Base-by-base conservation (phyloP, 2,888 invertebrate species). In the Drosophila pullipes region DNA sequence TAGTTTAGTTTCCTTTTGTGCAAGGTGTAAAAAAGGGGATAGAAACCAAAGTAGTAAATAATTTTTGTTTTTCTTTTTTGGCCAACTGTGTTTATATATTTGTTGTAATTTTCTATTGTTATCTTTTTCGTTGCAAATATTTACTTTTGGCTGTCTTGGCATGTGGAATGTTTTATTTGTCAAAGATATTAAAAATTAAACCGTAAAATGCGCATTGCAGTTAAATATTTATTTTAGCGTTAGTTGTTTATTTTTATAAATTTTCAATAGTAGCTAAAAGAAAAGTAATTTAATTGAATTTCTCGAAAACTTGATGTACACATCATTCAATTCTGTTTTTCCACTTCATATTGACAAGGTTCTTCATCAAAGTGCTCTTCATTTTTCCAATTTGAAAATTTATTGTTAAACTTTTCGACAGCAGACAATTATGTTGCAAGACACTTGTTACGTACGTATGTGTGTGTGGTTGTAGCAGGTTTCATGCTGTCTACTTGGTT, bases 41-140 rank as follows among this genome's bases (percentile, higher is more conserved):
- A 33, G 68, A 69, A 70, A 70, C 62, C 58, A 66, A 52, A 73
- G 69, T 53, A 50, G 44, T 75, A 72, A 71, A 68, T 76, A 76
- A 72, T 81, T 66, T 28, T 63, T 66, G 44, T 74, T 68, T 35
- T 39, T 53, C 11, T 69, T 61, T 49, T 70, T 58, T 58, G 50
- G 39, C 55, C 62, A 54, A 58, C 41, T 66, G 63, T 33, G 50
- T 49, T 63, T 55, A 18, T 47, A 16, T 16, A 16, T 47, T 28
- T 35, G 31, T 25, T 22, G 22, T 18, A 28, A 25, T 64, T 67
- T 70, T 31, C 52, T 60, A 50, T 35, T 73, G 52, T 65, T 65
- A 25, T 65, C n/a, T 39, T 65, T 60, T 39, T 54, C 59, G 64
- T 47, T 71, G 70, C 76, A 81, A 82, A 79, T 81, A 76, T 82